These are phyloP conservation scores for Enteromius thamalakanensis DNA, from an alignment of 2,797 vertebrate species.

Conservation along the genomic window DNA sequence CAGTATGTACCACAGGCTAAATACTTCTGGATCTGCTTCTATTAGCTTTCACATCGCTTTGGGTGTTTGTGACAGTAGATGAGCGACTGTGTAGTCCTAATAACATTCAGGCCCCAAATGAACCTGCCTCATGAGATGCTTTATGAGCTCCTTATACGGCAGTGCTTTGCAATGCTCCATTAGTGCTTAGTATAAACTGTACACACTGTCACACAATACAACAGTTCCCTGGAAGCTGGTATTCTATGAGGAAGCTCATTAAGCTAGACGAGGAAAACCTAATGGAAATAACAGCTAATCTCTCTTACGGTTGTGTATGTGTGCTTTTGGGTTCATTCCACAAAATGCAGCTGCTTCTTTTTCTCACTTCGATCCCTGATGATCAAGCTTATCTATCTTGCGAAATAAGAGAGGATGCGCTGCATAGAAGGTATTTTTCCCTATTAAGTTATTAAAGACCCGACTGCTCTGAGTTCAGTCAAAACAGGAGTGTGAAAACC, in stretches of 20 bases:
- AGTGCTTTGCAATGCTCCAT: conserved; percentile 43
- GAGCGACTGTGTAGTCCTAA: conserved; percentile 31
- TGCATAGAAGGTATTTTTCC: conserved; percentile 2
- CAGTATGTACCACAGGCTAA: conserved; percentile 15
- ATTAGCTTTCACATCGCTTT: conserved; percentile 32
- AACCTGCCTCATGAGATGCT: conserved; percentile 41
- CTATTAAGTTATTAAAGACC: conserved; percentile 15
- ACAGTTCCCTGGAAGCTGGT: conserved; percentile 41
- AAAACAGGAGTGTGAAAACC: conserved; percentile 8
- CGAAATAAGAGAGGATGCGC: neutral
- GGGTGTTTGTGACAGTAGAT: conserved; percentile 39
- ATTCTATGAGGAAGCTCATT: conserved; percentile 35
- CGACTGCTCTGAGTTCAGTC: neutral
- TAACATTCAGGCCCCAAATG: conserved; percentile 41
- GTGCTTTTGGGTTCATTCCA: conserved; percentile 27
- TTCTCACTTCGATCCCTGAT: conserved; percentile 3
- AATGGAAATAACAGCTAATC: conserved; percentile 40
- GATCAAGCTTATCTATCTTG: neutral
- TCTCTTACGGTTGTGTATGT: conserved; percentile 1
- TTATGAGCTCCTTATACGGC: conserved; percentile 35
- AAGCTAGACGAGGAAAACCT: conserved; percentile 37
- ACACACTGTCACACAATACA: conserved; percentile 47
- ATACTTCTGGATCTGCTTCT: conserved; percentile 29
- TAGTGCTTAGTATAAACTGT: conserved; percentile 42
- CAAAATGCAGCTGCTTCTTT: conserved; percentile 14